Evolutionary conservation across 1,140 invertebrate species (phyloP).

Genomic region (Brachionus plicatilis): DNA sequence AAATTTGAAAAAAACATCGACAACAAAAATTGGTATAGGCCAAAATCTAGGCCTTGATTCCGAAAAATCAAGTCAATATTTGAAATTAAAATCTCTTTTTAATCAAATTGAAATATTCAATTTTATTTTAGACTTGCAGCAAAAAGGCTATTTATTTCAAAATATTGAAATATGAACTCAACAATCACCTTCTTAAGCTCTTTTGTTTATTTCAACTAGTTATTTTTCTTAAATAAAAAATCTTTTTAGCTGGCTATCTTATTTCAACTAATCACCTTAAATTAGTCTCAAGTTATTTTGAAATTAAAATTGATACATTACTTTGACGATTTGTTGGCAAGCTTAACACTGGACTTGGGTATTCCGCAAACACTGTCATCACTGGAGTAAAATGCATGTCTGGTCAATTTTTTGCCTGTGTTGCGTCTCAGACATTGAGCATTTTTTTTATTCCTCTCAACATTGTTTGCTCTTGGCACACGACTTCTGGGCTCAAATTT

Average conservation of each 20-base stretch:
- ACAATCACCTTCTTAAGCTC: background rate
- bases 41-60: background rate
- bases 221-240: background rate
- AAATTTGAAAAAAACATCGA: background rate
- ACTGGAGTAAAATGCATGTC: conserved; percentile 22
- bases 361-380: conserved; percentile 40
- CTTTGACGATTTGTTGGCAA: background rate
- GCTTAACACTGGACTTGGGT: conserved; percentile 14
- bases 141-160: background rate
- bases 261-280: background rate
- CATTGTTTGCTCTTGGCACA: background rate
- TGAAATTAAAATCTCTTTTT: background rate
- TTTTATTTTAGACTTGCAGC: background rate
- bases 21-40: background rate
- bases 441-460: background rate
- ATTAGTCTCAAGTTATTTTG: background rate
- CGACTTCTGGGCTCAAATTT: background rate
- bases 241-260: background rate
- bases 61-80: background rate
- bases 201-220: background rate
- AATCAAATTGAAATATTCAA: background rate
- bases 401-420: background rate
- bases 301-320: background rate
- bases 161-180: background rate
- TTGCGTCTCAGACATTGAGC: background rate